Conservation (phyloP, 1,140 invertebrate genomes). For the Vanessa tameamea region DNA sequence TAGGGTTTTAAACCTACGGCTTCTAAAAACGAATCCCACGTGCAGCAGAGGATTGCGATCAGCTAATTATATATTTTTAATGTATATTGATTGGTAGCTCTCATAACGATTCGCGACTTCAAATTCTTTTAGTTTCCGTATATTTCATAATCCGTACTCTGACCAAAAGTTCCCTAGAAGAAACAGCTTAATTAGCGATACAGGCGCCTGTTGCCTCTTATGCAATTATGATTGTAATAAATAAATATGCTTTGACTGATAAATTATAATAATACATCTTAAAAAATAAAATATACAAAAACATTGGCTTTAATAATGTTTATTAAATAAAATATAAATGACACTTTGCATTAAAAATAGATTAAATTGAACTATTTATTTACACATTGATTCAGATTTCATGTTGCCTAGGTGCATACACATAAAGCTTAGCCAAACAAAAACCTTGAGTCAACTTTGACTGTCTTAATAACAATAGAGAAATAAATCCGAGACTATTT, state of each 20-base stretch:
- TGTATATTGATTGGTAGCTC: too few relatives aligned
- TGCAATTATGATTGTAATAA: background rate
- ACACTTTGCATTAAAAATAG: conserved; percentile 66
- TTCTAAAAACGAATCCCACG: too few relatives aligned
- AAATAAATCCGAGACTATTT: background rate
- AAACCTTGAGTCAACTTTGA: conserved; percentile 8
- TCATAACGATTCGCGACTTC: too few relatives aligned
- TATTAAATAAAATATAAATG: conserved; percentile 69
- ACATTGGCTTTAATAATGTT: conserved; percentile 49
- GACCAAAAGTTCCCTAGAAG: too few relatives aligned
- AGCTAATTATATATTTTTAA: too few relatives aligned
- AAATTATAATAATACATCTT: background rate
- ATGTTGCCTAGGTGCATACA: conserved; percentile 66
- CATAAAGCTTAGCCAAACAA: conserved; percentile 59
- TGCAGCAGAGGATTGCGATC: too few relatives aligned
- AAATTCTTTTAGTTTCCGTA: too few relatives aligned
- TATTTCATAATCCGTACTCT: too few relatives aligned
- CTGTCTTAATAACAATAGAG: too few relatives aligned
- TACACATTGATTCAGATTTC: conserved; percentile 69
- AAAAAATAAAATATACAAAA: conserved; percentile 24
- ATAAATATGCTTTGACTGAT: too few relatives aligned
- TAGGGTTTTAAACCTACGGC: too few relatives aligned
- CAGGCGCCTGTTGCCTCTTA: background rate
- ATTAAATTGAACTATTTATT: conserved; percentile 65
- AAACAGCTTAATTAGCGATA: background rate